Conservation (phyloP, 2,113 vertebrate species). For the Seriola quinqueradiata region DNA sequence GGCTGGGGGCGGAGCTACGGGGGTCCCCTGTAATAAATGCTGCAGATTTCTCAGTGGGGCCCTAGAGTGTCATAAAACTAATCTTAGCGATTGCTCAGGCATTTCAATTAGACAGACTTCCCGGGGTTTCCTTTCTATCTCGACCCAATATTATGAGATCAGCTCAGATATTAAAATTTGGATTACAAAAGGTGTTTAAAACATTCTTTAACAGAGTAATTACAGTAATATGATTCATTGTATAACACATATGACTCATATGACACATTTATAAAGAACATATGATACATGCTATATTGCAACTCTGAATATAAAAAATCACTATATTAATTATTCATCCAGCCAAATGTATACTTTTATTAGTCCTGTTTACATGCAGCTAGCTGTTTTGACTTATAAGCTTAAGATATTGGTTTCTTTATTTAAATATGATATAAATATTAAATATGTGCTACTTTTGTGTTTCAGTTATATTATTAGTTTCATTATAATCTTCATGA, state of each 20-base stretch:
- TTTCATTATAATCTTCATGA: too few species aligned
- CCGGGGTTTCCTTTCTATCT: background rate
- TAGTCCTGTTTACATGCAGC: too few species aligned
- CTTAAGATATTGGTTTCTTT: background rate
- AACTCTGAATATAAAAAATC: background rate
- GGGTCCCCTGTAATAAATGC: background rate
- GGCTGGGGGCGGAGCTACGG: conserved; percentile 46
- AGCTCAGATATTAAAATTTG: background rate
- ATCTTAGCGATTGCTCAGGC: background rate
- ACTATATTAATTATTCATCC: too few species aligned
- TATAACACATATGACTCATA: too few species aligned
- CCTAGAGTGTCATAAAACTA: too few species aligned
- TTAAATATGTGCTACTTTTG: background rate
- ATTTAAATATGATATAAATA: background rate
- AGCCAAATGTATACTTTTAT: too few species aligned
- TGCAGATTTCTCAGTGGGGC: background rate
- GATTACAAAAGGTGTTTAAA: background rate
- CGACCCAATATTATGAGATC: background rate
- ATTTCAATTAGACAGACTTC: background rate
- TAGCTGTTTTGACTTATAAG: background rate
- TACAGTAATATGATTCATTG: background rate
- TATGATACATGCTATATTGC: background rate
- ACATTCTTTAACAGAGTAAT: background rate
- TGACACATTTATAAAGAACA: background rate
- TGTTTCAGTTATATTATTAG: background rate